Base-by-base conservation (phyloP, 2,888 invertebrate genomes). In the Girardia tigrina region DNA sequence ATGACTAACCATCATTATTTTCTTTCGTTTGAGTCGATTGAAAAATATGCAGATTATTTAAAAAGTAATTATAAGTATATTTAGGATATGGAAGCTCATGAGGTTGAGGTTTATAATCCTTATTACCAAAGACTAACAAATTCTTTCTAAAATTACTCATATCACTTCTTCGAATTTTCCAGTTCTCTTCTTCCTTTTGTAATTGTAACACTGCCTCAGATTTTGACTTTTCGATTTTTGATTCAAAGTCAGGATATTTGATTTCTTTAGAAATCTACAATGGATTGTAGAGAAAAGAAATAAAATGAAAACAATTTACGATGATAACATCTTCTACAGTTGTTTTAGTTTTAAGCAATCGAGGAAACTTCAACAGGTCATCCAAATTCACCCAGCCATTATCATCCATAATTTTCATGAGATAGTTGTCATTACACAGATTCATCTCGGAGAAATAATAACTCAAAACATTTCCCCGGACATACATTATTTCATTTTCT, bases 21-120 rank as follows among this genome's bases (percentile, higher is more conserved):
- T 56, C n/a, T n/a, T 56, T 56, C 23, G 56, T 56, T 16, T 6
- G 23, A 56, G 20, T 20, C n/a, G 23, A 12, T 20, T 12, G 23
- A 8, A 16, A 20, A 56, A 20, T 56, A 16, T 16, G n/a, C 23
- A 56, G n/a, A n/a, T 56, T 56, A n/a, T 56, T 56, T 56, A 56
- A 56, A 56, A 56, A 56, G 23, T 56, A 56, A 56, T 56, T 56
- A n/a, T 56, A 56, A 20, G 56, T 56, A 56, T 56, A 56, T 56
- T 56, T 56, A 6, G 56, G 56, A 56, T 12, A 56, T 4, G 56
- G 56, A 56, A 56, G 56, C 23, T 56, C 56, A 23, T 56, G 56
- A 6, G n/a, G 56, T 2, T 20, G 4, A 6, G 56, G 56, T 56
- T n/a, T 12, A 56, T 56, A 56, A n/a, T 4, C 23, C 6, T 2